phyloP scores from a whole-genome alignment of 2,888 invertebrate genomes.

The Icerya purchasi region DNA sequence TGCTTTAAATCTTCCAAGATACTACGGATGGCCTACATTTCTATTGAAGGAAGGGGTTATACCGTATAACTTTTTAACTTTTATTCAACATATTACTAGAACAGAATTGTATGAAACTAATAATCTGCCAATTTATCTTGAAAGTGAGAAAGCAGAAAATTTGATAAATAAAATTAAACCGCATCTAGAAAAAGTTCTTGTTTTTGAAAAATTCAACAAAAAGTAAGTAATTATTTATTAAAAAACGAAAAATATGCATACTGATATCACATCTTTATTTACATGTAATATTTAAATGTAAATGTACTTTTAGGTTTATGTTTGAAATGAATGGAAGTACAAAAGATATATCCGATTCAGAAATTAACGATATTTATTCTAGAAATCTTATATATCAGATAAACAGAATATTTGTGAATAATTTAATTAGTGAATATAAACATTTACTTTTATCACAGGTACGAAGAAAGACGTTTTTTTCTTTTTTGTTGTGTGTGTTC shows the following conservation, averaged over 20 bases:
- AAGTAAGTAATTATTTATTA: slow-evolving; percentile 30
- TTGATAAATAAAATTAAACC: slow-evolving; percentile 33
- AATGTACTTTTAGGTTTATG: not conserved
- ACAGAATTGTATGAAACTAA: slow-evolving; percentile 42
- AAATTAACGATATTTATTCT: slow-evolving; percentile 29
- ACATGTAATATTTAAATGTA: no score
- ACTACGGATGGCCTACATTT: slow-evolving; percentile 51
- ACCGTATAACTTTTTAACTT: slow-evolving; percentile 44
- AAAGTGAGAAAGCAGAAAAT: slow-evolving; percentile 27
- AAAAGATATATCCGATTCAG: slow-evolving; percentile 11
- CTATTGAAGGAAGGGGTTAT: slow-evolving; percentile 35
- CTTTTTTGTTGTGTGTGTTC: no score
- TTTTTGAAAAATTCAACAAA: slow-evolving; percentile 36
- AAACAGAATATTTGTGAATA: slow-evolving; percentile 41
- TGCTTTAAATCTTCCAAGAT: slow-evolving; percentile 58
- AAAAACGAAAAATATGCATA: no score
- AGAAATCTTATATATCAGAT: slow-evolving; percentile 39
- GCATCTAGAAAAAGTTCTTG: slow-evolving; percentile 38
- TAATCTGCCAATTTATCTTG: slow-evolving; percentile 30
- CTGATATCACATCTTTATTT: no score
- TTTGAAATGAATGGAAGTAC: not conserved
- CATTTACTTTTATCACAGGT: slow-evolving; percentile 43
- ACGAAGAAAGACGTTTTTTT: slow-evolving; percentile 14
- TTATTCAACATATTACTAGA: slow-evolving; percentile 54
- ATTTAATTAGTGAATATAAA: slow-evolving; percentile 33